phyloP scores from a whole-genome alignment of 2,797 vertebrate species.

The Peromyscus aztecus region DNA sequence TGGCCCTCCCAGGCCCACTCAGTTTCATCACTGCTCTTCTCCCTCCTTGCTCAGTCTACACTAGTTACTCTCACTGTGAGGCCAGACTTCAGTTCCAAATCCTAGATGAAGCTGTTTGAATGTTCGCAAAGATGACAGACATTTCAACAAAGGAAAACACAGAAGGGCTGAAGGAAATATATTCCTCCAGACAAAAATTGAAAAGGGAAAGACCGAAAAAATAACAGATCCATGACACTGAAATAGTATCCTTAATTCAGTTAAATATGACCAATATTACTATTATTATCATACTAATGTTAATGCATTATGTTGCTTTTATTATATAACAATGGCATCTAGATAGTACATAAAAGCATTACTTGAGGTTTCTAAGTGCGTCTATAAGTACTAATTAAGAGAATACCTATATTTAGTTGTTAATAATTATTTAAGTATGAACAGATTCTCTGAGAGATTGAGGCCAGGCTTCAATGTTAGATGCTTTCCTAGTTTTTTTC shows the following conservation, averaged over 20 bases:
- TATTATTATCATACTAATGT: neutral
- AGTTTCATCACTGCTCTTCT: no score
- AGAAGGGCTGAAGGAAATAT: neutral
- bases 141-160: neutral
- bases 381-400: constrained; percentile 28
- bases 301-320: constrained; percentile 16
- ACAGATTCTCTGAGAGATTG: neutral
- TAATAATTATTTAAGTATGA: neutral
- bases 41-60: neutral
- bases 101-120: neutral
- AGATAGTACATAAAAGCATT: neutral
- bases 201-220: neutral
- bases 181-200: neutral
- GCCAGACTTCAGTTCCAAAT: neutral
- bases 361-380: neutral
- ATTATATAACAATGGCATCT: neutral
- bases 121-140: neutral
- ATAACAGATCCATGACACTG: neutral
- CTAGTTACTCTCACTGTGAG: neutral
- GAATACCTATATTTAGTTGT: neutral
- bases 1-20: neutral
- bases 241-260: neutral
- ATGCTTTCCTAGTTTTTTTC: neutral
- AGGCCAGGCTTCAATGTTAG: neutral
- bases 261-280: neutral